Evolutionary conservation across 2,888 invertebrate species (phyloP).

Genomic region (Agelastica alni): DNA sequence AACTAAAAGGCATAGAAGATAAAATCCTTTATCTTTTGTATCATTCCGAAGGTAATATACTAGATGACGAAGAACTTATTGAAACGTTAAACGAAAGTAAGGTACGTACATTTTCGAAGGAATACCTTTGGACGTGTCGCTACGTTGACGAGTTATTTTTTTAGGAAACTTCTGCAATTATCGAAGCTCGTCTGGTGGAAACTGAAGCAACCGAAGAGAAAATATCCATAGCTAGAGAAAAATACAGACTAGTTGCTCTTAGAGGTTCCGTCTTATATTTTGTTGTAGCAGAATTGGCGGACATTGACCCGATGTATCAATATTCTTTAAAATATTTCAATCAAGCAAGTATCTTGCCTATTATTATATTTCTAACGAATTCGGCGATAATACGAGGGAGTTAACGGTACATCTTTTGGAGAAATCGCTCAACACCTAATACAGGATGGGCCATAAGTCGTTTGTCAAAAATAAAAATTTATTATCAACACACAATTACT

Average conservation of each 20-base stretch:
- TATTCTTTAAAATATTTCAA: constrained; percentile 91
- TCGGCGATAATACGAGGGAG: no score
- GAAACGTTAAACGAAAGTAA: constrained; percentile 89
- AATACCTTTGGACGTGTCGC: not conserved
- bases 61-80: constrained; percentile 92
- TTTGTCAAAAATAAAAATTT: no score
- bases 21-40: constrained; percentile 84
- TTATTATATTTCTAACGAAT: no score
- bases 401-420: no score
- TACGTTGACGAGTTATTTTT: constrained; percentile 16
- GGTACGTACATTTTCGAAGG: constrained; percentile 51
- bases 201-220: constrained; percentile 86
- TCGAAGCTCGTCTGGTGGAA: constrained; percentile 83
- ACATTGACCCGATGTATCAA: constrained; percentile 96
- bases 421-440: no score
- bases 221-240: constrained; percentile 83
- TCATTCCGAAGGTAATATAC: constrained; percentile 83
- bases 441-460: no score
- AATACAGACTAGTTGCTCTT: constrained; percentile 82
- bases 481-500: no score
- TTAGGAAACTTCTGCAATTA: constrained; percentile 87
- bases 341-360: constrained; percentile 58
- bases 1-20: constrained; percentile 84
- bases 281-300: constrained; percentile 83
- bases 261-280: constrained; percentile 90